Evolutionary conservation across 2,113 vertebrate genomes (phyloP).

Genomic region (Pterocles gutturalis): DNA sequence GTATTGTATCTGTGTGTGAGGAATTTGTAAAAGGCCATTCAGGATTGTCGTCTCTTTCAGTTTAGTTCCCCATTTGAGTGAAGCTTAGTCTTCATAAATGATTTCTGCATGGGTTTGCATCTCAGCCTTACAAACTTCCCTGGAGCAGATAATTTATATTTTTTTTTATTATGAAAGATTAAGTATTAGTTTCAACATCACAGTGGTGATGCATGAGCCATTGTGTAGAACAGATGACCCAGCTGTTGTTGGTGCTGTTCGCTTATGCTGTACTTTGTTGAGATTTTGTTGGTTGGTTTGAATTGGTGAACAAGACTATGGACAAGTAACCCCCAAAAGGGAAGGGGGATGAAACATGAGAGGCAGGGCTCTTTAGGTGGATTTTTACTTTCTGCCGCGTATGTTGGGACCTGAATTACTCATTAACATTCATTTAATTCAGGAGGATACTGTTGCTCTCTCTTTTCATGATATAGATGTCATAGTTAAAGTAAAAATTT

Average conservation of each 20-base stretch:
- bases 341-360: not conserved
- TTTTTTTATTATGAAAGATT: not conserved
- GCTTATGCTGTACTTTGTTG: not conserved
- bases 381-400: not conserved
- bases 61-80: not conserved
- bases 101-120: not conserved
- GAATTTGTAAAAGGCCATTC: not conserved
- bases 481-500: not conserved
- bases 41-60: not conserved
- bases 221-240: not conserved
- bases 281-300: not conserved
- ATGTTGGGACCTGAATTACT: not conserved
- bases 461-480: not conserved
- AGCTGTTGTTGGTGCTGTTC: not conserved
- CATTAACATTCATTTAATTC: not conserved
- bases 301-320: not conserved
- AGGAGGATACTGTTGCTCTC: not conserved
- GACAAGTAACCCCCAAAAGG: not conserved
- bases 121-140: not conserved
- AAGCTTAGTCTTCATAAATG: not conserved
- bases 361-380: not conserved
- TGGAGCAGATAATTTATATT: not conserved
- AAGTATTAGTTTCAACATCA: not conserved
- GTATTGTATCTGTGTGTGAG: rapidly evolving
- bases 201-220: not conserved